Conservation (phyloP, 1,140 invertebrate species). For the honey bee (Apis mellifera) region Amel_HAv3.1 CM009931.2:22735001-22735500, state of each 20-base stretch:
- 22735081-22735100: slow-evolving; percentile 77
- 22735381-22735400: neutral
- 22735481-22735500: slow-evolving; percentile 35
- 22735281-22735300: slow-evolving; percentile 75
- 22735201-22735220: slow-evolving; percentile 80
- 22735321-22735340: slow-evolving; percentile 71
- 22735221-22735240: slow-evolving; percentile 81
- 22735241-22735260: slow-evolving; percentile 75
- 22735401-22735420: neutral
- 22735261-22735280: slow-evolving; percentile 80
- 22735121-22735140: slow-evolving; percentile 75
- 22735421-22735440: neutral
- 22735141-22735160: slow-evolving; percentile 74
- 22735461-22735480: too few species aligned
- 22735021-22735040: slow-evolving; percentile 69
- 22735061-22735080: slow-evolving; percentile 67
- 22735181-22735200: slow-evolving; percentile 71
- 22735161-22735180: slow-evolving; percentile 74
- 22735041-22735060: slow-evolving; percentile 64
- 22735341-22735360: slow-evolving; percentile 59
- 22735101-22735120: slow-evolving; percentile 75
- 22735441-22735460: slow-evolving; percentile 59
- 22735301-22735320: slow-evolving; percentile 60
- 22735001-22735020: slow-evolving; percentile 62
- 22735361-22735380: slow-evolving; percentile 36